These are phyloP conservation scores for Charadrius vociferus DNA, from an alignment of 2,113 vertebrate species.

Conservation along the genomic window DNA sequence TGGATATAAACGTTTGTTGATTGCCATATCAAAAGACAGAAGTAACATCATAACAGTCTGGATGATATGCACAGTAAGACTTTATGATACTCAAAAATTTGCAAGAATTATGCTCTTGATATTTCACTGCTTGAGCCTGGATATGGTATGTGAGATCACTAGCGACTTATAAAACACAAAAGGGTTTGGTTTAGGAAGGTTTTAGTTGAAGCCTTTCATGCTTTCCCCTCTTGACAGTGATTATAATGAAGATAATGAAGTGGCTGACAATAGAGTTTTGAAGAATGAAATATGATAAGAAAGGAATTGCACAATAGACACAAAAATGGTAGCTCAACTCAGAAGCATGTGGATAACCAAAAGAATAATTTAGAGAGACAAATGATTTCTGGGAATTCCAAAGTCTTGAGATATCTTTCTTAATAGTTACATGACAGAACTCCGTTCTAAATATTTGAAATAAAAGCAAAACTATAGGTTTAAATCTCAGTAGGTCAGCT, in stretches of 20 bases:
- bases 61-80: background rate
- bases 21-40: constrained; percentile 59
- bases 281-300: background rate
- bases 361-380: constrained; percentile 5
- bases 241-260: constrained; percentile 49
- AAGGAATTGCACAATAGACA: background rate
- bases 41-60: constrained; percentile 19
- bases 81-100: constrained; percentile 35
- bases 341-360: background rate
- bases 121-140: background rate
- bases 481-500: background rate
- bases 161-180: background rate
- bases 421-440: background rate
- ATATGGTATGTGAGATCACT: background rate
- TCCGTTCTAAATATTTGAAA: background rate
- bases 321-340: background rate
- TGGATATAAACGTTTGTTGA: constrained; percentile 48
- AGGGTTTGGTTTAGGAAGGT: background rate
- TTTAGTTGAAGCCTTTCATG: constrained; percentile 18
- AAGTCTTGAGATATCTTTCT: background rate
- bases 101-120: constrained; percentile 41
- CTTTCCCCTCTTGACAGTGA: constrained; percentile 27
- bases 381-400: background rate
- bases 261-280: constrained; percentile 6
- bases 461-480: background rate